Percentiles rank a stretch among this genome's conserved stretches.
These are phyloP conservation scores for Gambusia holbrooki DNA, from an alignment of 2,113 vertebrate species.

Conservation along the genomic window DNA sequence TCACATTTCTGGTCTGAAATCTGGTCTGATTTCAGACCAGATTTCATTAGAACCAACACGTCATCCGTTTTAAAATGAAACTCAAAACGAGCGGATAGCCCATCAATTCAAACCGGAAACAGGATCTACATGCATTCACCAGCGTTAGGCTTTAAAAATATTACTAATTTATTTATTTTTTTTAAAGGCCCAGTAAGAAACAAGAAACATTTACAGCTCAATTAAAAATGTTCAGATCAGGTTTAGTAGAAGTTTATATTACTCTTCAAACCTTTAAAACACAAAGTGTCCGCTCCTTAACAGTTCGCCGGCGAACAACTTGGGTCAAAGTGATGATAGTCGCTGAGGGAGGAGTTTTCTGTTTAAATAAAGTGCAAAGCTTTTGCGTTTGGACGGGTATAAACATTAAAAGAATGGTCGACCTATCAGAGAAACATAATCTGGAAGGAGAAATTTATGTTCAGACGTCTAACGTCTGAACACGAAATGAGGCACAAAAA, in stretches of 20 bases:
- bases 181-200: too few species aligned
- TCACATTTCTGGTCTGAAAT: not conserved
- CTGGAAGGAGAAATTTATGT: too few species aligned
- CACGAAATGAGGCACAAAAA: not conserved
- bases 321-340: too few species aligned
- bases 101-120: not conserved
- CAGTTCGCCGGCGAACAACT: not conserved
- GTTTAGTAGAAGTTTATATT: not conserved
- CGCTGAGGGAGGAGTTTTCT: too few species aligned
- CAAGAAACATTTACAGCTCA: not conserved
- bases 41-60: not conserved
- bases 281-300: not conserved
- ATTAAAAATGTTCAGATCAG: not conserved
- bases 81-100: not conserved
- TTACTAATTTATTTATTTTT: too few species aligned
- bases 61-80: not conserved
- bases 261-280: not conserved
- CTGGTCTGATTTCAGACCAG: not conserved
- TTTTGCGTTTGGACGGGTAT: too few species aligned
- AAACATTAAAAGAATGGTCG: too few species aligned
- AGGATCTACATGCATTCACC: not conserved
- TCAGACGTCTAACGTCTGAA: too few species aligned
- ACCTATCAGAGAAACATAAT: too few species aligned
- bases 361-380: too few species aligned
- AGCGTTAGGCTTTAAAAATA: not conserved